phyloP scores from a whole-genome alignment of 2,888 invertebrate genomes.

The Nemurella pictetii region DNA sequence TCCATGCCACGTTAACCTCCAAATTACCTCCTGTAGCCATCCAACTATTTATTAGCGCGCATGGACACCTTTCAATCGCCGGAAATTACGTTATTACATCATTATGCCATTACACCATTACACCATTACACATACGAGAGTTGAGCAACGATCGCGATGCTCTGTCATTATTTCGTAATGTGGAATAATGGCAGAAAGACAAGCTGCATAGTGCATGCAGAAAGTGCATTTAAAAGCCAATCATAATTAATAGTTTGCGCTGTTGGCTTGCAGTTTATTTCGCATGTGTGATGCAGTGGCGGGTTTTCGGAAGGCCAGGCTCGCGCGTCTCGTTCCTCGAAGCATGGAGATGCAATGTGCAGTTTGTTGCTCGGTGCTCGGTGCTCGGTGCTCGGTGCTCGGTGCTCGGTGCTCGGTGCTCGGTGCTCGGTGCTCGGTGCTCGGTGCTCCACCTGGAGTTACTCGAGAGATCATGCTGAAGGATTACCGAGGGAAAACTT shows the following conservation, averaged over 20 bases:
- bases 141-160: not conserved
- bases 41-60: slow-evolving; percentile 2
- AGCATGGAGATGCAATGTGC: too few species aligned
- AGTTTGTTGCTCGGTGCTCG: too few species aligned
- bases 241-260: not conserved
- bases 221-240: not conserved
- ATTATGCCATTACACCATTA: not conserved
- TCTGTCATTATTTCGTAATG: not conserved
- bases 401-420: too few species aligned
- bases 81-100: not conserved
- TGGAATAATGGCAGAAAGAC: not conserved
- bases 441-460: too few species aligned
- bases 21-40: not conserved
- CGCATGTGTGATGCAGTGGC: not conserved
- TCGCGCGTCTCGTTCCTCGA: not conserved
- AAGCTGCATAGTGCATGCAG: not conserved
- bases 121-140: not conserved
- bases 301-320: not conserved
- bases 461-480: too few species aligned
- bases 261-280: not conserved
- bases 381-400: too few species aligned
- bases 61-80: slow-evolving; percentile 19
- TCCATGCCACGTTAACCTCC: not conserved
- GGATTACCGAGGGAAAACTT: not conserved
- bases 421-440: too few species aligned